These are phyloP conservation scores for Ptilorrhoa leucosticta DNA, from an alignment of 2,113 vertebrate species.

Conservation along the genomic window DNA sequence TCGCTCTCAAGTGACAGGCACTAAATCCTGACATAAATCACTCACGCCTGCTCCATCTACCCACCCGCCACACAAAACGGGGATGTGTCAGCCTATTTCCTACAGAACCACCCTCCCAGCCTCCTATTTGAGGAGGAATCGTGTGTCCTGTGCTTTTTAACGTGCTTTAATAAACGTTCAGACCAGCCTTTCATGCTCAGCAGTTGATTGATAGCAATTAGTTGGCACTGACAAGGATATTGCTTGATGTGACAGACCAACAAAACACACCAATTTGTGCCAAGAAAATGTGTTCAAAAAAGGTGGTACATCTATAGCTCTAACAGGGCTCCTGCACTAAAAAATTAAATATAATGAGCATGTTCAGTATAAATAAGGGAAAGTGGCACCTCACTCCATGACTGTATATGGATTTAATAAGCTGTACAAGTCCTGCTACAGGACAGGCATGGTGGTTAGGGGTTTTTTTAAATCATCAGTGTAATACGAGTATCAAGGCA, in stretches of 20 bases:
- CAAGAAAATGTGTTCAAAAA: constrained; percentile 50
- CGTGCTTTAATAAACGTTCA: constrained; percentile 22
- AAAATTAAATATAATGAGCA: not conserved
- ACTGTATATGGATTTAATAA: not conserved
- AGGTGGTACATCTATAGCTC: constrained; percentile 22
- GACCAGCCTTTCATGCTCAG: constrained; percentile 33
- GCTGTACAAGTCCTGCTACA: not conserved
- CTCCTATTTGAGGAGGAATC: not conserved
- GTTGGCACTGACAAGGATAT: constrained; percentile 54
- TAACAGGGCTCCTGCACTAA: not conserved
- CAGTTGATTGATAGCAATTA: constrained; percentile 54
- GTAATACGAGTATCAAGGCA: not conserved
- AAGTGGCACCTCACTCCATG: not conserved
- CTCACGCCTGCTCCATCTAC: constrained; percentile 46
- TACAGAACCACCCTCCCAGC: not conserved
- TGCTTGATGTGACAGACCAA: constrained; percentile 65
- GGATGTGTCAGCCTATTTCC: constrained; percentile 15
- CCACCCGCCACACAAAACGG: not conserved
- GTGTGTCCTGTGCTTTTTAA: constrained; percentile 3
- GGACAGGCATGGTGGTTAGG: not conserved
- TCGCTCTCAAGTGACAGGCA: constrained; percentile 37
- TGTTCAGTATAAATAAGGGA: not conserved
- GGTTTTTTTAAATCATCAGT: not conserved
- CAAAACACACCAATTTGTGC: constrained; percentile 47
- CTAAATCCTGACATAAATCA: constrained; percentile 45